phyloP scores from a whole-genome alignment of 2,797 vertebrate genomes.

The Melanotaenia maccullochi region DNA sequence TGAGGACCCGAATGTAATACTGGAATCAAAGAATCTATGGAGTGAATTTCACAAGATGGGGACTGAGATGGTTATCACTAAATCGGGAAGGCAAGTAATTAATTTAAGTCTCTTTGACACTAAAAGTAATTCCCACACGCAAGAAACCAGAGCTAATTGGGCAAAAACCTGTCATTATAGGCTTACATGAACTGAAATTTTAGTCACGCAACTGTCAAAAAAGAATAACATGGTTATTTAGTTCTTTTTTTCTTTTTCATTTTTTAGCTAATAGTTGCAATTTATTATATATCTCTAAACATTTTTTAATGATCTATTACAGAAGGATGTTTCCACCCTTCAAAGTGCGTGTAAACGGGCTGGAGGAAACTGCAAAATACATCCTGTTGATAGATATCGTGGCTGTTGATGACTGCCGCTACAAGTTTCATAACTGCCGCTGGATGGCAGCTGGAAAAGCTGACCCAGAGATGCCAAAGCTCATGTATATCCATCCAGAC shows the following conservation, averaged over 20 bases:
- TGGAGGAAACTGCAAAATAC: conserved; percentile 94
- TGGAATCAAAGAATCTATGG: conserved; percentile 95
- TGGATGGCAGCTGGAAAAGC: conserved; percentile 97
- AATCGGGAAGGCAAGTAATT: conserved; percentile 92
- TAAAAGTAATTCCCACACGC: too few relatives aligned
- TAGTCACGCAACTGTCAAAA: too few relatives aligned
- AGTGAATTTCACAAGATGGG: conserved; percentile 96
- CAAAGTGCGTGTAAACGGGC: conserved; percentile 93
- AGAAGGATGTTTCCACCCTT: conserved; percentile 99
- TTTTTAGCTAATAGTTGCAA: too few relatives aligned
- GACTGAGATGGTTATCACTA: conserved; percentile 99
- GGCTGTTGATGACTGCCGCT: conserved; percentile 94
- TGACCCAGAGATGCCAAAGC: conserved; percentile 97
- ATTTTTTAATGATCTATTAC: not conserved
- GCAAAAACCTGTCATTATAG: too few relatives aligned
- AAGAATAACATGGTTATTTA: too few relatives aligned
- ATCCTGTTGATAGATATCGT: conserved; percentile 98
- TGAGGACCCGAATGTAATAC: conserved; percentile 94
- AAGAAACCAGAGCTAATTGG: too few relatives aligned
- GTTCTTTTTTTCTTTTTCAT: too few relatives aligned
- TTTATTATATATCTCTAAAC: too few relatives aligned
- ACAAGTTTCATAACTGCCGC: conserved; percentile 95
- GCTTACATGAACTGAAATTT: too few relatives aligned
- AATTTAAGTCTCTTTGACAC: too few relatives aligned
- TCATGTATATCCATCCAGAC: conserved; percentile 99